Percentiles rank a stretch among this genome's conserved stretches.
These are phyloP conservation scores for Sabellastarte sp. DNA, from an alignment of 2,888 invertebrate genomes.

Conservation along the genomic window DNA sequence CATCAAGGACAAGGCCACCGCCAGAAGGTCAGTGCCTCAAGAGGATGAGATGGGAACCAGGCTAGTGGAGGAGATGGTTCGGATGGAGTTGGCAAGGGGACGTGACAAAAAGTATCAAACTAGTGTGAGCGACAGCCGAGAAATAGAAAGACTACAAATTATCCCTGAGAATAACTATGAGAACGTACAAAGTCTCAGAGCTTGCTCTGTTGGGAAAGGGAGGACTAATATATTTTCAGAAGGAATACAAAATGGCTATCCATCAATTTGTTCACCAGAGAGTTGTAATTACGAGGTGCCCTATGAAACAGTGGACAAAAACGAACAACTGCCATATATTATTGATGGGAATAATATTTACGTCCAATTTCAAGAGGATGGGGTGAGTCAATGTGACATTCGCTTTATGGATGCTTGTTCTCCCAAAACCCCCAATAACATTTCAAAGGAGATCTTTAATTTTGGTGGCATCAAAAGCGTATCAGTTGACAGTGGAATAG, in stretches of 20 bases:
- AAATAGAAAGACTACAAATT: constrained; percentile 10
- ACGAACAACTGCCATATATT: not conserved
- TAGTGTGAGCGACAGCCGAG: constrained; percentile 7
- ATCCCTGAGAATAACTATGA: not conserved
- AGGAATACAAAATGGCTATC: too few relatives aligned
- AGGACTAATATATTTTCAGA: not conserved
- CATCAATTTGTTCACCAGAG: not conserved
- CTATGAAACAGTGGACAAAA: not conserved
- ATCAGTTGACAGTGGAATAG: not conserved
- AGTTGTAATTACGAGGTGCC: not conserved
- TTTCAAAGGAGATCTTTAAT: not conserved
- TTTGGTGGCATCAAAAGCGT: not conserved
- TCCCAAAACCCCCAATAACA: not conserved
- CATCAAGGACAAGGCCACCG: constrained; percentile 29
- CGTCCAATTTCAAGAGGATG: too few relatives aligned
- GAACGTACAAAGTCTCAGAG: not conserved
- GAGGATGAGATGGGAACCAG: constrained; percentile 24
- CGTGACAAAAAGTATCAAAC: constrained; percentile 13
- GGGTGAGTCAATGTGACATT: not conserved
- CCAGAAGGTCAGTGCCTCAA: not conserved
- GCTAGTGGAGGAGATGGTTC: constrained; percentile 44
- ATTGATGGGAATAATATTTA: too few relatives aligned
- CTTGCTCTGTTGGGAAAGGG: not conserved
- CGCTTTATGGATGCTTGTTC: not conserved
- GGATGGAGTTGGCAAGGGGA: constrained; percentile 39